phyloP scores from a whole-genome alignment of 2,113 vertebrate species.

The Excalfactoria chinensis region DNA sequence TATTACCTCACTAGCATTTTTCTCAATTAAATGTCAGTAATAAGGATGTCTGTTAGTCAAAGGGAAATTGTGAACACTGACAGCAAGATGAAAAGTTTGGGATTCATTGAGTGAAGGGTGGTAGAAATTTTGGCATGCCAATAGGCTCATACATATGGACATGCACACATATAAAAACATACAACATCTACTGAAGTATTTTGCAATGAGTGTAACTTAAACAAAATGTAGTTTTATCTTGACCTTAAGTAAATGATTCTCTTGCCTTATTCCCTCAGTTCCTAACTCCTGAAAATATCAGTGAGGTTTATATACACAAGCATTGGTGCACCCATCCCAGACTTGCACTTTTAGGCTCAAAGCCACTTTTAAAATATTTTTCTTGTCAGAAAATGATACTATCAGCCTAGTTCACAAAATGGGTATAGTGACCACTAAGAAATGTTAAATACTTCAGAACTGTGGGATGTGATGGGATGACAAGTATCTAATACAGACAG shows the following conservation, averaged over 20 bases:
- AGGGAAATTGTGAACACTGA: neutral
- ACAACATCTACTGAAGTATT: neutral
- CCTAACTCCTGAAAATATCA: neutral
- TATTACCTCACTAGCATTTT: neutral
- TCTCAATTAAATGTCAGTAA: neutral
- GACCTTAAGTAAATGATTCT: neutral
- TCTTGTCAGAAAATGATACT: neutral
- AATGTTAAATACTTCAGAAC: rapidly evolving
- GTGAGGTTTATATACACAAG: rapidly evolving
- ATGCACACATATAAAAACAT: neutral
- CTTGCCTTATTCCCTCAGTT: neutral
- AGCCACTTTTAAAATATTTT: neutral
- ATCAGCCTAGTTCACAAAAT: rapidly evolving
- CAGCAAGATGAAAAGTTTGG: neutral
- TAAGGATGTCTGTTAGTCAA: neutral
- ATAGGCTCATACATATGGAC: neutral
- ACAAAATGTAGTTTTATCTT: neutral
- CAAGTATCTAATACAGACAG: neutral
- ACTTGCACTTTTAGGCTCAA: neutral
- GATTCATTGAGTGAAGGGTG: rapidly evolving
- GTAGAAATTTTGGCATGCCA: neutral
- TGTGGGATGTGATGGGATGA: neutral
- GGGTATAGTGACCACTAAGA: rapidly evolving
- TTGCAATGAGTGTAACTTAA: neutral
- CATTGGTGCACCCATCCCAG: rapidly evolving